Percentiles rank a stretch among this genome's conserved stretches.
These are phyloP conservation scores for Poeciliopsis turrubarensis DNA, from an alignment of 2,113 vertebrate genomes.

Conservation along the genomic window DNA sequence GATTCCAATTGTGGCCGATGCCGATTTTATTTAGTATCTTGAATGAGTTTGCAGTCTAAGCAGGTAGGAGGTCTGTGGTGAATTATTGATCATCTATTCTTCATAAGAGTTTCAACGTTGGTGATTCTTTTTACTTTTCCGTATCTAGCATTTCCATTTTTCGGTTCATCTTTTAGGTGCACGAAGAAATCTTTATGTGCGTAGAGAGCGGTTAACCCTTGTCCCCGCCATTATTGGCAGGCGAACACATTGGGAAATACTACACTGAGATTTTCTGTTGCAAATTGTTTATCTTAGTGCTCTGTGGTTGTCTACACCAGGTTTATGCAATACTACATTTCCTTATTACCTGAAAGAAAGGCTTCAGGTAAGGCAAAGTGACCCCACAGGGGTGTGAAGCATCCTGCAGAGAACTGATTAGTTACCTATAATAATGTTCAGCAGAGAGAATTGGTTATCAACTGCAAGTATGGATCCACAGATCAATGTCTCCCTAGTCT, in stretches of 20 bases:
- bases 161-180: no score
- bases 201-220: not conserved
- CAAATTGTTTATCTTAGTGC: not conserved
- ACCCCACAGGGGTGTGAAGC: not conserved
- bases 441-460: not conserved
- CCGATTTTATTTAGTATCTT: not conserved
- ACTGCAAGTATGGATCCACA: not conserved
- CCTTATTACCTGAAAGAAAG: not conserved
- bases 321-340: not conserved
- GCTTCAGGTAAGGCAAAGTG: not conserved
- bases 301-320: not conserved
- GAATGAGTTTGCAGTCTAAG: not conserved
- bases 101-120: not conserved
- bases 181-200: no score
- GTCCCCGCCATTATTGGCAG: not conserved
- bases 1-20: no score
- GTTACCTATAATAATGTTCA: not conserved
- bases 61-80: not conserved
- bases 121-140: no score
- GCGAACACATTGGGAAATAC: not conserved
- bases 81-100: not conserved
- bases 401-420: not conserved
- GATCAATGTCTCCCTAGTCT: no score
- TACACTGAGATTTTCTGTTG: not conserved
- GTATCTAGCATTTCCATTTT: no score